Percentiles rank a stretch among this genome's conserved stretches.
Evolutionary conservation across 2,113 vertebrate species (phyloP).

Genomic region (Tragelaphus buxtoni): DNA sequence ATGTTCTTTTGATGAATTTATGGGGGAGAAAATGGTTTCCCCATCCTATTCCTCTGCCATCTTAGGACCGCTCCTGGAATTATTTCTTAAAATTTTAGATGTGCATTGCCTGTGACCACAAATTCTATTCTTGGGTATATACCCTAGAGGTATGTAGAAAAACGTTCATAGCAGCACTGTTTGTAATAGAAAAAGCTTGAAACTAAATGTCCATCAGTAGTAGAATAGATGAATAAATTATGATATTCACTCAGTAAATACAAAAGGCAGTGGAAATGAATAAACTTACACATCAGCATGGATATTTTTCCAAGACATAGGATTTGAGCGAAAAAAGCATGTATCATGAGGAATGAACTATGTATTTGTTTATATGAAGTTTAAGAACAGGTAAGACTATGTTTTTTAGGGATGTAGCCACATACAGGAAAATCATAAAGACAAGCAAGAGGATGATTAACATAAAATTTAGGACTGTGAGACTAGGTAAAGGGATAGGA

Average conservation of each 20-base stretch:
- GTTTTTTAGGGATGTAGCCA: neutral
- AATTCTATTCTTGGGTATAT: neutral
- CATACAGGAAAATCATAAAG: neutral
- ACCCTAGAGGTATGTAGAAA: neutral
- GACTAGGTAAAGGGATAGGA: neutral
- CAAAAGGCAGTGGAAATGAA: neutral
- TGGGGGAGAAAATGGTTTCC: neutral
- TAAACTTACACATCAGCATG: neutral
- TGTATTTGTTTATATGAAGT: neutral
- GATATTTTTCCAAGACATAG: neutral
- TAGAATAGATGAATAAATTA: neutral
- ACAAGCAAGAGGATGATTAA: neutral
- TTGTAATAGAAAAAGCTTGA: neutral
- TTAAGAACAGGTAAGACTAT: neutral
- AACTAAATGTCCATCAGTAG: neutral
- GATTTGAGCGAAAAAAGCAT: neutral
- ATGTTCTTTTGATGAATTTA: neutral
- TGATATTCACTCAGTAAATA: neutral
- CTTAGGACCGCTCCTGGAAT: neutral
- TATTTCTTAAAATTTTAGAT: constrained; percentile 15
- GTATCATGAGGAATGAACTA: neutral
- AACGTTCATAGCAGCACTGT: neutral
- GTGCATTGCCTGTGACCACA: neutral
- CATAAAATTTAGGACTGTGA: neutral
- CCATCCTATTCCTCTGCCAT: neutral